phyloP scores from a whole-genome alignment of 2,888 invertebrate species.

The Blera fallax region DNA sequence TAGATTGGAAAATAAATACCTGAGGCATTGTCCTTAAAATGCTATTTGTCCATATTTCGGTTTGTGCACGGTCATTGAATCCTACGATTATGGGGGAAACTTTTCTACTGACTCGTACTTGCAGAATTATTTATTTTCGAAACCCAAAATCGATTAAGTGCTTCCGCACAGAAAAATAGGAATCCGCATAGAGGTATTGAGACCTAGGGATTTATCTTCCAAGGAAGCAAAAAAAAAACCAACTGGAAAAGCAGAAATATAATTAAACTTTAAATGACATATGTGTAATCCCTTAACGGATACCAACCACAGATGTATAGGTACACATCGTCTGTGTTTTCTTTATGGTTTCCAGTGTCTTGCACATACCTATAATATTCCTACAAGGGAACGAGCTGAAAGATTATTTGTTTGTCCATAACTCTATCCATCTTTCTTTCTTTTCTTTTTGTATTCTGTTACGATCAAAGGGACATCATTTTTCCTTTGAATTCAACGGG shows the following conservation, averaged over 20 bases:
- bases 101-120: neutral
- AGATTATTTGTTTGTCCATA: constrained; percentile 50
- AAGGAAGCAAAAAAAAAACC: neutral
- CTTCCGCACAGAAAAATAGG: neutral
- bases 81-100: neutral
- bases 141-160: neutral
- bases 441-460: neutral
- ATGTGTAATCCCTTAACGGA: neutral
- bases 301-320: neutral
- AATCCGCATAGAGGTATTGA: neutral
- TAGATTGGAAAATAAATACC: too few relatives aligned
- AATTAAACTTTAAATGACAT: constrained; percentile 42
- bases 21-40: neutral
- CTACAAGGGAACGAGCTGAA: neutral
- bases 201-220: neutral
- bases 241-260: neutral
- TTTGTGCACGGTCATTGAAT: neutral
- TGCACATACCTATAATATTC: neutral
- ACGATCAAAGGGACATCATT: constrained; percentile 25
- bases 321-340: neutral
- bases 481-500: constrained; percentile 2
- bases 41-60: neutral
- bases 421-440: constrained; percentile 2
- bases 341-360: too few relatives aligned
- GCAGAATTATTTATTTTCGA: neutral